phyloP scores from a whole-genome alignment of 2,888 invertebrate genomes.

The Lasioglossum calceatum region DNA sequence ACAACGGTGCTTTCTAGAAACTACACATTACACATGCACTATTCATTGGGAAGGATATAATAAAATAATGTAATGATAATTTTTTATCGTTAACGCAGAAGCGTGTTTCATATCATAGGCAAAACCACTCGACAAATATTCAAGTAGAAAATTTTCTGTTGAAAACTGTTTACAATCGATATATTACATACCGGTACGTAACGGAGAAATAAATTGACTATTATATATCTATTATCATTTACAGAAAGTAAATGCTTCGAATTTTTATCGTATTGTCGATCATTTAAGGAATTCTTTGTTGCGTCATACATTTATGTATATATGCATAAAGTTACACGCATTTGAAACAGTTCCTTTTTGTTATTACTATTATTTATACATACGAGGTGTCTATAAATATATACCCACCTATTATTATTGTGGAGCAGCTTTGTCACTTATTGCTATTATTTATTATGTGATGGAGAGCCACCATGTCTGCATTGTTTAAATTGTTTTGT shows the following conservation, averaged over 20 bases:
- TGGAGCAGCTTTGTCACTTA: background rate
- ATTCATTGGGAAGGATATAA: background rate
- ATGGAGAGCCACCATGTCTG: background rate
- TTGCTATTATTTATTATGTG: background rate
- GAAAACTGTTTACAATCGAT: background rate
- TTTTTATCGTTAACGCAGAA: background rate
- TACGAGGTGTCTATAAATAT: background rate
- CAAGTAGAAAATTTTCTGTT: background rate
- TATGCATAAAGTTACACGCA: background rate
- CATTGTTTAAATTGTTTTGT: background rate
- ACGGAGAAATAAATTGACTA: background rate
- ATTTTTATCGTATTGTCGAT: background rate
- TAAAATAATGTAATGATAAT: background rate
- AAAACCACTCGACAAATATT: background rate
- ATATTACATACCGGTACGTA: background rate
- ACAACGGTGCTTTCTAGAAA: slow-evolving; percentile 38
- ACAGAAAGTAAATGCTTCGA: background rate
- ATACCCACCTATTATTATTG: background rate
- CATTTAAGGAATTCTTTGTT: background rate
- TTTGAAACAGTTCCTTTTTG: background rate
- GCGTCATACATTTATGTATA: background rate
- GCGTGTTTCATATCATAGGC: background rate
- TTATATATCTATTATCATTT: background rate
- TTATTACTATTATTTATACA: background rate
- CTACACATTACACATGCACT: background rate